Evolutionary conservation across 2,113 vertebrate species (phyloP).

Genomic region (Indicator indicator): DNA sequence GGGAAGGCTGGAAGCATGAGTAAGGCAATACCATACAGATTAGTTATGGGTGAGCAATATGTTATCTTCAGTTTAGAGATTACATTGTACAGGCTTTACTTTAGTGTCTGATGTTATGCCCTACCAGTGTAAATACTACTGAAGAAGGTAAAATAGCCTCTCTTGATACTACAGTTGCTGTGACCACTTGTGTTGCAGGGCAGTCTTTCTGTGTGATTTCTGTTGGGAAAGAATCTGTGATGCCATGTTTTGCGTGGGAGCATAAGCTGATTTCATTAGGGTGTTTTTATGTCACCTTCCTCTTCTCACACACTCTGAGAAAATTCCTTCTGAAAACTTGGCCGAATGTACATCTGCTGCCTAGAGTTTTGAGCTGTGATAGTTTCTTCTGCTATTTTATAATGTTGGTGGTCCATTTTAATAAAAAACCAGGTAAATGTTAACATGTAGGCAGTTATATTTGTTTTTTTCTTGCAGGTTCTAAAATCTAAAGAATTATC

Average conservation of each 20-base stretch:
- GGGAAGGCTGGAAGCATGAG: background rate
- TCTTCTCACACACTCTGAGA: background rate
- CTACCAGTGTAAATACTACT: background rate
- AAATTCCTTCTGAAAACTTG: background rate
- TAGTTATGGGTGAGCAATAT: background rate
- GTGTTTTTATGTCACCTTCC: background rate
- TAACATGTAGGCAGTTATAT: background rate
- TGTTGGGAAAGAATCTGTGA: background rate
- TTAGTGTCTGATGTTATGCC: background rate
- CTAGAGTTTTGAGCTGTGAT: background rate
- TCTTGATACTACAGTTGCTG: background rate
- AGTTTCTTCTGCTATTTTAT: background rate
- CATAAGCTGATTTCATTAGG: background rate
- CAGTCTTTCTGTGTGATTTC: background rate
- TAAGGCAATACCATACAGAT: background rate
- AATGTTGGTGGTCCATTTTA: background rate
- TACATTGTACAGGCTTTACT: background rate
- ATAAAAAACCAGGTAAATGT: background rate
- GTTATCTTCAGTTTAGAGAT: background rate
- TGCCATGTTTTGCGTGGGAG: background rate
- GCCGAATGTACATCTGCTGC: background rate
- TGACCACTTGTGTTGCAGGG: background rate
- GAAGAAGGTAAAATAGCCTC: background rate
- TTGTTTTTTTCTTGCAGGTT: slow-evolving; percentile 78
- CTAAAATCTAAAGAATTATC: slow-evolving; percentile 90